Conservation (phyloP, 2,888 invertebrate genomes). For the Stenolophus ochropezus region DNA sequence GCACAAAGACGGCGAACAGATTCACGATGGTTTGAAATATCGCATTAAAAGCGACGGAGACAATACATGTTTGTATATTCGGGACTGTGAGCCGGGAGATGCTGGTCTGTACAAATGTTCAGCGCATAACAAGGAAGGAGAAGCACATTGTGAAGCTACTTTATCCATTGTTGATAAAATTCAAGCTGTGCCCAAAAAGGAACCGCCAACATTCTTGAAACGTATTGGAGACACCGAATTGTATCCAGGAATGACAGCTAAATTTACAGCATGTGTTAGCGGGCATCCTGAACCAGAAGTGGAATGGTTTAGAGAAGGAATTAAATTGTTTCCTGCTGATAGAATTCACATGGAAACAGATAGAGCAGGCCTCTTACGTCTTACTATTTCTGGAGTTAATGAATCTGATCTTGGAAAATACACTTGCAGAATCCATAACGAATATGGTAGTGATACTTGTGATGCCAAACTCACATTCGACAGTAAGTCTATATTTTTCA, state of each 20-base stretch:
- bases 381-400: conserved; percentile 86
- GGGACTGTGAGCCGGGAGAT: conserved; percentile 81
- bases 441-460: conserved; percentile 88
- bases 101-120: conserved; percentile 85
- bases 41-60: conserved; percentile 87
- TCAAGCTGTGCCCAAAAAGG: conserved; percentile 83
- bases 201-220: conserved; percentile 92
- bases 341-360: conserved; percentile 89
- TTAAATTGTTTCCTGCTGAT: conserved; percentile 87
- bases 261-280: conserved; percentile 94
- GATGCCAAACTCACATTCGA: conserved; percentile 88
- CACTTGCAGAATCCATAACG: conserved; percentile 87
- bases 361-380: conserved; percentile 86
- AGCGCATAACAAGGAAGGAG: conserved; percentile 88
- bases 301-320: conserved; percentile 89
- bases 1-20: conserved; percentile 87
- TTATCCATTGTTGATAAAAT: conserved; percentile 88
- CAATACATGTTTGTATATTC: conserved; percentile 83
- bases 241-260: conserved; percentile 90
- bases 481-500: conserved; percentile 75
- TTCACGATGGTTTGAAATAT: conserved; percentile 83
- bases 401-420: conserved; percentile 90
- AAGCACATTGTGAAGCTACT: conserved; percentile 83
- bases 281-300: conserved; percentile 92
- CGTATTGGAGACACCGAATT: conserved; percentile 92